Percentiles rank a stretch among this genome's conserved stretches.
phyloP scores from a whole-genome alignment of 2,113 vertebrate species.

The Sorex fumeus region DNA sequence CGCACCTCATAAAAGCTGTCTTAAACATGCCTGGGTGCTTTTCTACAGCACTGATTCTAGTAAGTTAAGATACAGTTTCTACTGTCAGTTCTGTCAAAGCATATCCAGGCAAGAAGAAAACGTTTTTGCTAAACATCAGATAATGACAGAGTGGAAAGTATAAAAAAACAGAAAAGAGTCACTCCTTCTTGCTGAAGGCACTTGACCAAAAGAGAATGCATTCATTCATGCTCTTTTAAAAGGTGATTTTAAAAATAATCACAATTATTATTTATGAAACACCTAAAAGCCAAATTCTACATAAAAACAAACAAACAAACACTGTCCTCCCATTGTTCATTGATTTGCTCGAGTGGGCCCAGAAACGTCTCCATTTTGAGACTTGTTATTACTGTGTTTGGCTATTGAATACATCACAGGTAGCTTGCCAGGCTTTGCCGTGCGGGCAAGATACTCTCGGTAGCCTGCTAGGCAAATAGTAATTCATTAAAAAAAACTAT shows the following conservation, averaged over 20 bases:
- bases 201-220: conserved; percentile 51
- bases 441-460: too few relatives aligned
- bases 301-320: too few relatives aligned
- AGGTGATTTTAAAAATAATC: conserved; percentile 40
- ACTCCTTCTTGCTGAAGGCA: conserved; percentile 43
- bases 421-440: too few relatives aligned
- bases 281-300: conserved; percentile 48
- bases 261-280: conserved; percentile 40
- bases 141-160: conserved; percentile 62
- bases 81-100: conserved; percentile 74
- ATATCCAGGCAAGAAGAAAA: conserved; percentile 71
- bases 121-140: conserved; percentile 71
- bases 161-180: conserved; percentile 17
- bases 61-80: conserved; percentile 70
- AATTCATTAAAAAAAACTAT: conserved; percentile 51
- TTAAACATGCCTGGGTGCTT: conserved; percentile 78
- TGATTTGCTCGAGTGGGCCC: too few relatives aligned
- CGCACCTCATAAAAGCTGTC: conserved; percentile 81
- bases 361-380: too few relatives aligned
- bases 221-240: conserved; percentile 22
- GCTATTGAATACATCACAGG: too few relatives aligned
- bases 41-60: conserved; percentile 72
- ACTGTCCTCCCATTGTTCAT: too few relatives aligned
- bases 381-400: too few relatives aligned
- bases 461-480: background rate